Percentiles rank a stretch among this genome's conserved stretches.
Conservation (phyloP, 2,888 invertebrate species). For the Eupithecia insigniata region DNA sequence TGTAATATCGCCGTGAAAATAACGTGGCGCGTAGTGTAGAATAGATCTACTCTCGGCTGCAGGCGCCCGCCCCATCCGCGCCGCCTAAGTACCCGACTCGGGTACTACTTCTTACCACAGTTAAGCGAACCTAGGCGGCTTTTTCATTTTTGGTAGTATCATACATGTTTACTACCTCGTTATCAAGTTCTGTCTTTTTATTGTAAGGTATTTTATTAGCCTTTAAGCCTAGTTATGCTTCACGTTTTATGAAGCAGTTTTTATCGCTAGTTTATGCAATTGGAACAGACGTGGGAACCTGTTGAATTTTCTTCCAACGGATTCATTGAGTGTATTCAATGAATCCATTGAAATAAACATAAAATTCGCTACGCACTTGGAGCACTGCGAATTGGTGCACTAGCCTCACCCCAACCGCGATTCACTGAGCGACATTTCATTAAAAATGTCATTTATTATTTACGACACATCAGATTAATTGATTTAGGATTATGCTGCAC, state of each 20-base stretch:
- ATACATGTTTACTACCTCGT: neutral
- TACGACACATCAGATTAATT: slow-evolving; percentile 39
- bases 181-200: neutral
- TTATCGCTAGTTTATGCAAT: neutral
- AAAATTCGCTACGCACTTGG: slow-evolving; percentile 4
- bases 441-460: slow-evolving; percentile 54
- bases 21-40: slow-evolving; percentile 5
- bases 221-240: neutral
- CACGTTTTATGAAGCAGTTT: neutral
- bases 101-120: slow-evolving; percentile 9
- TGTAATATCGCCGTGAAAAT: neutral
- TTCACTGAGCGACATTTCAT: slow-evolving; percentile 54
- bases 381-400: neutral
- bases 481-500: slow-evolving; percentile 41
- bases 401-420: slow-evolving; percentile 23
- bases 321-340: neutral
- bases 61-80: neutral
- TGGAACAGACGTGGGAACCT: neutral
- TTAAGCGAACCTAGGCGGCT: neutral
- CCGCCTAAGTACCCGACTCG: slow-evolving; percentile 6
- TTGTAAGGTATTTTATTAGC: neutral
- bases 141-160: neutral
- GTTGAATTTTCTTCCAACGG: neutral
- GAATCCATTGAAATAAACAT: neutral
- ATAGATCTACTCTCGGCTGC: neutral